Conservation (phyloP, 2,797 vertebrate genomes). For the Arctocebus calabarensis region DNA sequence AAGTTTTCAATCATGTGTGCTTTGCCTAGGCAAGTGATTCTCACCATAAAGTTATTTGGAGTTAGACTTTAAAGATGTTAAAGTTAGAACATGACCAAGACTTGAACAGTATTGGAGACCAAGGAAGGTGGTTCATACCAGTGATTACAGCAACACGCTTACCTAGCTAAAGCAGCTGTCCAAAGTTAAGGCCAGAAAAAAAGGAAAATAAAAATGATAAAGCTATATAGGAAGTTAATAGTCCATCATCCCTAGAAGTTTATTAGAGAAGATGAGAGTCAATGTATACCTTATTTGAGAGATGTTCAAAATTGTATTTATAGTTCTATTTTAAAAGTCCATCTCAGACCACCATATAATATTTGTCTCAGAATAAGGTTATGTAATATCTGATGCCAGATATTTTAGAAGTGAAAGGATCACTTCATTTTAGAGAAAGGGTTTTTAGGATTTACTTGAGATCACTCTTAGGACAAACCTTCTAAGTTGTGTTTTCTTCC, state of each 20-base stretch:
- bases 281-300: neutral
- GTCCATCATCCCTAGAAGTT: neutral
- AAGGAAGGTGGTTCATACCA: neutral
- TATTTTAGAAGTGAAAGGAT: neutral
- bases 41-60: constrained; percentile 50
- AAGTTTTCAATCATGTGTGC: constrained; percentile 6
- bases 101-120: neutral
- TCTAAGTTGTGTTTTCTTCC: neutral
- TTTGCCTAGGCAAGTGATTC: constrained; percentile 27
- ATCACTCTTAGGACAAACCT: neutral
- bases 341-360: neutral
- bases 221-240: constrained; percentile 21
- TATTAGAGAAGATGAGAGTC: neutral
- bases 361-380: neutral
- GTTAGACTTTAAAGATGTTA: constrained; percentile 55
- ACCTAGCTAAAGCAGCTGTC: neutral
- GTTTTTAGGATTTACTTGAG: constrained; percentile 17
- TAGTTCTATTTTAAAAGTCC: constrained; percentile 13
- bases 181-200: neutral
- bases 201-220: constrained; percentile 39
- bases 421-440: neutral
- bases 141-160: neutral
- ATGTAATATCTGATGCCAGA: constrained; percentile 17
- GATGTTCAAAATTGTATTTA: constrained; percentile 48
- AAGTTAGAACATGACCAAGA: constrained; percentile 22